Evolutionary conservation across 2,113 vertebrate species (phyloP), one percentile per base, ranked within the genome.

Genomic region (Prochilodus magdalenae): DNA sequence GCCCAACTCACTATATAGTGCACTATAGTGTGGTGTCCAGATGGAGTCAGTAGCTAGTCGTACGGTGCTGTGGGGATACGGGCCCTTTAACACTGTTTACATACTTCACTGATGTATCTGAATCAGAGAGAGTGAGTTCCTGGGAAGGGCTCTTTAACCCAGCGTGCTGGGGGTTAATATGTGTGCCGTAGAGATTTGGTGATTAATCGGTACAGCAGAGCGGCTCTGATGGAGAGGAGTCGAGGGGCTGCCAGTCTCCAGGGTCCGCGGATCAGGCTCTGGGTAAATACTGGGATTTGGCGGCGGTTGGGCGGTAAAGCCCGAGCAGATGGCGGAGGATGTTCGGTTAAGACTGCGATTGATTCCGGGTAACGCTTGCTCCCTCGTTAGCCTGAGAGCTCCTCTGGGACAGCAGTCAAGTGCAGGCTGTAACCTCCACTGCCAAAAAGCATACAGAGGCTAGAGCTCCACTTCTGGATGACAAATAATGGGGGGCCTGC

Each of bases 271-370:
- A 97, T 97, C 95, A 96, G 93, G 84, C 90, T 40, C 92, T 95
- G 93, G 85, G 94, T 96, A 98, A 98, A 96, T 95, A 97, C 80
- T 91, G 94, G 94, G 96, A 97, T 95, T 96, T 95, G 95, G 94
- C 92, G 94, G 93, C 92, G 73, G 84, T 55, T 92, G 93, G 93
- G 94, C 86, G 85, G 90, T 92, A 90, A 94, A 93, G 94, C 94
- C 93, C 84, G 90, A 99, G 95, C 98, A 99, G 97, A 98, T 98
- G 98, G 97, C 92, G 92, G 92, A 93, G 95, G 96, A 96, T 96
- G 95, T 95, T 96, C 96, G 94, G 97, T 98, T 96, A 98, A 92
- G 91, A 91, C 91, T 91, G 95, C 92, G 90, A 93, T 95, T 93
- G 96, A 98, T 98, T 96, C 96, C 91, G 85, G 94, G 95, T 95